phyloP scores from a whole-genome alignment of 1,140 invertebrate genomes.

The Temnothorax longispinosus region DNA sequence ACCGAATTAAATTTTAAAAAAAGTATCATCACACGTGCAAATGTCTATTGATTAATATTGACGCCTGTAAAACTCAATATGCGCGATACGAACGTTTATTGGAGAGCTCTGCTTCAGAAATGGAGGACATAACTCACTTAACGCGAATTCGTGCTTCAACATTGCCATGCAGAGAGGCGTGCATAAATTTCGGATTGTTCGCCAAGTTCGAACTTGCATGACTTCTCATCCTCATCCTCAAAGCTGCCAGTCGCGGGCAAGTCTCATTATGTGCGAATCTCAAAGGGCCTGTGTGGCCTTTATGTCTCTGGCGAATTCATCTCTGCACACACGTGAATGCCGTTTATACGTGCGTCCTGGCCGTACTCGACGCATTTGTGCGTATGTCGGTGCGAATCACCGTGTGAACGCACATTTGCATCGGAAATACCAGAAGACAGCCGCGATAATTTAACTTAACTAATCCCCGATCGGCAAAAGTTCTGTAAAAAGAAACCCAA shows the following conservation, averaged over 20 bases:
- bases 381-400: not conserved
- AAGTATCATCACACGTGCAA: not conserved
- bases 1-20: not conserved
- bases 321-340: not conserved
- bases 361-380: not conserved
- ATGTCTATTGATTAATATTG: not conserved
- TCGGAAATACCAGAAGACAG: constrained; percentile 23
- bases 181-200: constrained; percentile 48
- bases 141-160: not conserved
- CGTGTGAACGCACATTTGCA: not conserved
- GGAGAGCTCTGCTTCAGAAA: constrained; percentile 15
- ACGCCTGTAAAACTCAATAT: not conserved
- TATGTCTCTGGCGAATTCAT: constrained; percentile 53
- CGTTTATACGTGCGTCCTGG: not conserved
- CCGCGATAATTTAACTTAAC: constrained; percentile 72
- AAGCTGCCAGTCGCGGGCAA: constrained; percentile 28
- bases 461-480: constrained; percentile 53
- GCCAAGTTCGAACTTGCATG: constrained; percentile 32
- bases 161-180: constrained; percentile 25
- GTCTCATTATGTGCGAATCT: constrained; percentile 70
- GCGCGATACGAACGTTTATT: not conserved
- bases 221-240: constrained; percentile 40
- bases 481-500: not conserved
- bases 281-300: constrained; percentile 60
- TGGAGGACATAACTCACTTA: constrained; percentile 38